A percentile compares a stretch with the other conserved stretches of the same genome.
Conservation (phyloP, 1,140 invertebrate genomes). For the Polypedilum vanderplanki region DNA sequence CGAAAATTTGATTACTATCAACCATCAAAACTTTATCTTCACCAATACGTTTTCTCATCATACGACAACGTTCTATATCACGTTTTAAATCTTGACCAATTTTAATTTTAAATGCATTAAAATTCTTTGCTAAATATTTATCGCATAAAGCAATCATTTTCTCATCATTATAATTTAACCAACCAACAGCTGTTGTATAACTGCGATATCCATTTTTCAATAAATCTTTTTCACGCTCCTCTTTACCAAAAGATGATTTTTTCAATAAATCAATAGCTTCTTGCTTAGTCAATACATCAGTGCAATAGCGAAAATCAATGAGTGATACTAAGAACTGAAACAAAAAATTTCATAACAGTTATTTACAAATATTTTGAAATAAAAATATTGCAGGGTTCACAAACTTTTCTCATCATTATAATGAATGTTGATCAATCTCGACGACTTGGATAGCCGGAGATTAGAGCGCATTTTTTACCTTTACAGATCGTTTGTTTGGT, state of each 20-base stretch:
- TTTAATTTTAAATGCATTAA: constrained; percentile 81
- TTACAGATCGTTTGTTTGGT: no score
- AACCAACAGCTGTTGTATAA: constrained; percentile 73
- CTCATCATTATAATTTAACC: constrained; percentile 70
- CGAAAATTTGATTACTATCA: constrained; percentile 90
- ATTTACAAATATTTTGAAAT: no score
- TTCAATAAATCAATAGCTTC: constrained; percentile 72
- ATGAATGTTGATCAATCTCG: no score
- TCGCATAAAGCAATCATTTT: constrained; percentile 60
- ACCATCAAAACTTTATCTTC: constrained; percentile 69
- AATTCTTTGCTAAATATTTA: constrained; percentile 66
- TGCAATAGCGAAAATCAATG: constrained; percentile 80
- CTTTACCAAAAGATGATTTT: constrained; percentile 51
- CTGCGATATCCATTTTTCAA: constrained; percentile 61
- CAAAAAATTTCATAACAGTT: no score
- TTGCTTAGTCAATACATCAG: constrained; percentile 71
- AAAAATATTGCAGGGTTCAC: no score
- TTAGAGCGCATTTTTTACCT: no score
- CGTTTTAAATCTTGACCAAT: constrained; percentile 76
- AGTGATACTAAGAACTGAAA: constrained; percentile 59
- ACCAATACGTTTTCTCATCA: constrained; percentile 72
- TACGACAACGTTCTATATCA: constrained; percentile 61
- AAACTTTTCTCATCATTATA: no score
- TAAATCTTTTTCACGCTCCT: constrained; percentile 52
- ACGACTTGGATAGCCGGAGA: no score